Evolutionary conservation across 2,888 invertebrate genomes (phyloP).

Genomic region (Rhyacophila evoluta): DNA sequence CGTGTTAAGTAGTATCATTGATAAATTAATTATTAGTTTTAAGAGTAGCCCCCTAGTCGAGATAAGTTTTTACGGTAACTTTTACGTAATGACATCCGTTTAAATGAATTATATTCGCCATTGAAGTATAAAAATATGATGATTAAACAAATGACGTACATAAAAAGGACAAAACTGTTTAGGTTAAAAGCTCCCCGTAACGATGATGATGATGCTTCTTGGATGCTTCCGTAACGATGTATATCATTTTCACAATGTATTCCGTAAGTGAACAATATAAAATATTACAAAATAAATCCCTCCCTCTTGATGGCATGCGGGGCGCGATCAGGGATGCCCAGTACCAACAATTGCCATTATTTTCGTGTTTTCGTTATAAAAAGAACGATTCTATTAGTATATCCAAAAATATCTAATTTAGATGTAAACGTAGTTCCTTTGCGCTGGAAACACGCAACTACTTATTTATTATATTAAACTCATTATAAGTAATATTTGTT

Average conservation of each 20-base stretch:
- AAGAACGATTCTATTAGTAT: neutral
- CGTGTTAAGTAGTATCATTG: too few relatives aligned
- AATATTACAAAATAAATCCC: constrained; percentile 14
- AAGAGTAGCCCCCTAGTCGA: too few relatives aligned
- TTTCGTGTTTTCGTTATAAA: constrained; percentile 4
- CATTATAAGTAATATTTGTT: too few relatives aligned
- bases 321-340: constrained; percentile 1
- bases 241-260: constrained; percentile 24
- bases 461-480: too few relatives aligned
- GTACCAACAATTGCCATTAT: neutral
- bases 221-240: neutral
- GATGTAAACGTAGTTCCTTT: too few relatives aligned
- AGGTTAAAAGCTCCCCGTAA: constrained; percentile 8
- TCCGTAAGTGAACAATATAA: constrained; percentile 22
- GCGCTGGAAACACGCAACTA: too few relatives aligned
- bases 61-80: too few relatives aligned
- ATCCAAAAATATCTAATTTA: too few relatives aligned
- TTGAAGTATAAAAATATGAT: neutral
- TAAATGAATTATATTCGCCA: neutral
- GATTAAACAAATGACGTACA: neutral
- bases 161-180: neutral
- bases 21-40: too few relatives aligned
- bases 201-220: constrained; percentile 19
- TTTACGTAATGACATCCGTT: too few relatives aligned
- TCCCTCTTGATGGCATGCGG: neutral